These are phyloP conservation scores for Pantherophis vulpinus DNA, from an alignment of 2,797 vertebrate genomes.

Conservation along the genomic window DNA sequence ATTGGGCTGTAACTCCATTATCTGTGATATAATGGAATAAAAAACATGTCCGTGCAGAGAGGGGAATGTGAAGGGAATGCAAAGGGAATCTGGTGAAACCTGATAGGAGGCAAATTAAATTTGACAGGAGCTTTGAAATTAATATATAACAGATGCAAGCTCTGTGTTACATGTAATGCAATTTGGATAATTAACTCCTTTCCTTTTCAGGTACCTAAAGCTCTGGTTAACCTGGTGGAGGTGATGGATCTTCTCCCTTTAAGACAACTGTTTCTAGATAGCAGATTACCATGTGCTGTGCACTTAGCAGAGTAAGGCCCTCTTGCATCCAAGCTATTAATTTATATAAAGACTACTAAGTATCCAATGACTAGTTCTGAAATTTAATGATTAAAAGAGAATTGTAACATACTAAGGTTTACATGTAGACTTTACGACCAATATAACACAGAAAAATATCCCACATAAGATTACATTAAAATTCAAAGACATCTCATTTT, in stretches of 20 bases:
- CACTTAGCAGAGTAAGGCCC: conserved; percentile 71
- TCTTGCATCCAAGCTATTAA: not conserved
- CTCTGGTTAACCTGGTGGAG: conserved; percentile 87
- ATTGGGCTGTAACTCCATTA: not conserved
- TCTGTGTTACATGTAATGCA: not conserved
- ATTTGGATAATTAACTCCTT: not conserved
- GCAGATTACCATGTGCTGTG: conserved; percentile 75
- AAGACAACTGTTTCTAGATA: conserved; percentile 76
- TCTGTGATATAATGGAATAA: not conserved
- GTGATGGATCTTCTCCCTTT: conserved; percentile 73
- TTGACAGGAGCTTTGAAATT: not conserved
- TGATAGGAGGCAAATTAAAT: not conserved
- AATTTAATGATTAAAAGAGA: not conserved
- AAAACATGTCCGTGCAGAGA: not conserved
- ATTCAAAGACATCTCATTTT: not conserved
- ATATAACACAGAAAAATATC: not conserved
- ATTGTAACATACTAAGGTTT: not conserved
- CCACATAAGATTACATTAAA: not conserved
- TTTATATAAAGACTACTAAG: not conserved
- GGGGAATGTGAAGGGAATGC: not conserved
- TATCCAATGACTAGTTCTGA: not conserved
- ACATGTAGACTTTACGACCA: not conserved
- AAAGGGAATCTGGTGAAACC: not conserved
- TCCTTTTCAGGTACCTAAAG: conserved; percentile 83
- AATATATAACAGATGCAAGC: not conserved